Conservation (phyloP, 2,888 invertebrate genomes). For the Agrilus cyanescens region DNA sequence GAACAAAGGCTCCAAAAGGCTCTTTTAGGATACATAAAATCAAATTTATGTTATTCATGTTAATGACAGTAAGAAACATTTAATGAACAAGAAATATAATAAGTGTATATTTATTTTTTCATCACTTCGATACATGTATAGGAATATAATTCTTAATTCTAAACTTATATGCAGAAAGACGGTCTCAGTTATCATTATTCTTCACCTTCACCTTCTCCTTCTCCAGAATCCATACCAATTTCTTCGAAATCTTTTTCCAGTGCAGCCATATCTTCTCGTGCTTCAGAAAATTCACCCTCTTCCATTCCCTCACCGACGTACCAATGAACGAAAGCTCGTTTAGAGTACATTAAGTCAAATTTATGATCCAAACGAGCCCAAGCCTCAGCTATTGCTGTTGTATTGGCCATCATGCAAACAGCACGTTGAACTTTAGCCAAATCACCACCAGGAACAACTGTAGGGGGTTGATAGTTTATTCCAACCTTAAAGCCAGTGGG, state of each 20-base stretch:
- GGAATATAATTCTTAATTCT: constrained; percentile 85
- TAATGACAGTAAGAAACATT: too few species aligned
- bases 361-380: constrained; percentile 57
- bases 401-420: constrained; percentile 82
- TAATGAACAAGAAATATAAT: too few species aligned
- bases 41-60: constrained; percentile 86
- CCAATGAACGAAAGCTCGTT: constrained; percentile 61
- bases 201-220: constrained; percentile 37
- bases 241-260: constrained; percentile 61
- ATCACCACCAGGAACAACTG: constrained; percentile 41
- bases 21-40: constrained; percentile 92
- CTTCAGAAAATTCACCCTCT: constrained; percentile 68
- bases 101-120: too few species aligned
- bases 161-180: constrained; percentile 68
- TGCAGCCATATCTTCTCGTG: constrained; percentile 60
- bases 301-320: constrained; percentile 73
- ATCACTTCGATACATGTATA: constrained; percentile 84
- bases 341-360: constrained; percentile 58
- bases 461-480: constrained; percentile 40
- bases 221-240: constrained; percentile 50
- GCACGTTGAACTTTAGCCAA: constrained; percentile 87
- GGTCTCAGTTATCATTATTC: constrained; percentile 35
- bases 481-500: constrained; percentile 32
- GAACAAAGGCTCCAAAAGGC: constrained; percentile 58
- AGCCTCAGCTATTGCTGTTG: constrained; percentile 55